Conservation (phyloP, 2,797 vertebrate species). For the Karalla daura region DNA sequence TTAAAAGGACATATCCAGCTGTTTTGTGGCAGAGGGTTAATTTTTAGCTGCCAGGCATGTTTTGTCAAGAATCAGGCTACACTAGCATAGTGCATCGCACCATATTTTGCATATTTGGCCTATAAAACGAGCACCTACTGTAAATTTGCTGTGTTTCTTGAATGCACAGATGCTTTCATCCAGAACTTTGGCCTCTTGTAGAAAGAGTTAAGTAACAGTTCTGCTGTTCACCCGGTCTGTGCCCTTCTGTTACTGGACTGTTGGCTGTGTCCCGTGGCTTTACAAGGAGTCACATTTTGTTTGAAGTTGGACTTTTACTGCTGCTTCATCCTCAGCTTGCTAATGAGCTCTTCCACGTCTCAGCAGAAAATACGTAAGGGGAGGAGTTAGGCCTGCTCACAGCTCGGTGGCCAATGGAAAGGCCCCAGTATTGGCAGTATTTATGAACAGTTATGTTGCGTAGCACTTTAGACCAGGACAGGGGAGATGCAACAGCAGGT, state of each 20-base stretch:
- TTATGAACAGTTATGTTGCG: constrained; percentile 54
- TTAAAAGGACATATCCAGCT: constrained; percentile 76
- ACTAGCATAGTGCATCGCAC: not conserved
- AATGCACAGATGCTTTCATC: not conserved
- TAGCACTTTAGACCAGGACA: constrained; percentile 42
- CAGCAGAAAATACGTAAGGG: constrained; percentile 25
- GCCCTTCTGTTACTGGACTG: constrained; percentile 28
- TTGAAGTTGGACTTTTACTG: constrained; percentile 66
- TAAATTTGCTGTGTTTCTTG: not conserved
- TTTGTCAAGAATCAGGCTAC: constrained; percentile 55
- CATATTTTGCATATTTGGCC: constrained; percentile 7
- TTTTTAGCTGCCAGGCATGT: constrained; percentile 65
- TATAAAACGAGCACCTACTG: not conserved
- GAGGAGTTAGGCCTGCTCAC: constrained; percentile 36
- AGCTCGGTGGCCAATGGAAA: constrained; percentile 59
- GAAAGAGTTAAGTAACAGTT: not conserved
- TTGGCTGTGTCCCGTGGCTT: constrained; percentile 44
- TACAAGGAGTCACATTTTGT: constrained; percentile 59
- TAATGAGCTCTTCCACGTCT: constrained; percentile 64
- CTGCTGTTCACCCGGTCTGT: constrained; percentile 10
- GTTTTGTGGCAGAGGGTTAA: constrained; percentile 68
- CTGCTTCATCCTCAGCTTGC: constrained; percentile 20
- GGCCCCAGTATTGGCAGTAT: constrained; percentile 42
- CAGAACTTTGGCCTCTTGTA: not conserved
- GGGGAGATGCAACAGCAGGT: constrained; percentile 60